Evolutionary conservation across 1,140 invertebrate genomes (phyloP), one percentile per base, ranked within the genome.

Genomic region (Melipona quadrifasciata): DNA sequence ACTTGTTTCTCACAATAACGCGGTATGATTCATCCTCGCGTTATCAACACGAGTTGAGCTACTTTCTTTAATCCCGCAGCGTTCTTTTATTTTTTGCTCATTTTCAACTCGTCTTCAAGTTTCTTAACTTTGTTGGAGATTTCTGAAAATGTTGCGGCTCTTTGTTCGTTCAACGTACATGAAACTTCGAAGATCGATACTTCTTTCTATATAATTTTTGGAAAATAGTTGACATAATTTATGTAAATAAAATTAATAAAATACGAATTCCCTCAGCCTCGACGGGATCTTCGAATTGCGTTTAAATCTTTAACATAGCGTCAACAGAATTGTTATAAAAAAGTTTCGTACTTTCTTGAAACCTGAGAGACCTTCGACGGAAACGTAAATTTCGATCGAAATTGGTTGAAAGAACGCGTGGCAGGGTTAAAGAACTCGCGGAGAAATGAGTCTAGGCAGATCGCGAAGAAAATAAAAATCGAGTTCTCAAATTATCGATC

Each of bases 401-500:
- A 27, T n/a, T 8, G 58, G 11, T 4, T 1, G 58, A 61, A 61
- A n/a, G 12, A n/a, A 14, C 3, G n/a, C 14, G n/a, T n/a, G 39
- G 39, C 39, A 17, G 27, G 76, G 57, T 84, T 51, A 84, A 72
- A 34, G 76, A 72, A 64, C 76, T 72, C 19, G 24, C 0, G n/a
- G 58, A 1, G 31, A 31, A 2, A 67, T 34, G 8, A 19, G 6
- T 12, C 34, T 5, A 1, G 4, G 0, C 8, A 14, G 21, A 47
- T 55, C 61, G 65, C n/a, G n/a, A 67, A 65, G 65, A 51, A 73
- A 65, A 67, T 1, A 47, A 61, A 70, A 14, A 24, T 0, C 14
- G 1, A 0, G 31, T 4, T 21, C 68, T 72, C n/a, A 80, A 80
- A 80, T 57, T 84, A 31, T 84, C 68, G 39, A 79, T 21, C 67